These are phyloP conservation scores for Netelia virgata DNA, from an alignment of 2,888 invertebrate genomes.

Conservation along the genomic window DNA sequence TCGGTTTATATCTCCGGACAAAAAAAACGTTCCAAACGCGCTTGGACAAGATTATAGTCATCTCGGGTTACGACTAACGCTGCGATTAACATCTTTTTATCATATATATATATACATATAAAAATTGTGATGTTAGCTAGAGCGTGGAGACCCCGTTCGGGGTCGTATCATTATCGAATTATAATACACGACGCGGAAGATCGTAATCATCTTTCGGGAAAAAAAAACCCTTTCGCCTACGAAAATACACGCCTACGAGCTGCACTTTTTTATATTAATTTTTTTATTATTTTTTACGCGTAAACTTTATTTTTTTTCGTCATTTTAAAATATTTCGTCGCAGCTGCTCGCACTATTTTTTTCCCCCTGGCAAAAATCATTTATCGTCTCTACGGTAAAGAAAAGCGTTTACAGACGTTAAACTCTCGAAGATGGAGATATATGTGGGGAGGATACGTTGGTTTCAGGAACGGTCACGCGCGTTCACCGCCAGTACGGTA, in stretches of 20 bases:
- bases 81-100: conserved; percentile 83
- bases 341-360: background rate
- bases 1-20: conserved; percentile 64
- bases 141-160: conserved; percentile 70
- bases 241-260: conserved; percentile 77
- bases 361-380: conserved; percentile 33
- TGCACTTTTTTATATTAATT: conserved; percentile 63
- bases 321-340: conserved; percentile 13
- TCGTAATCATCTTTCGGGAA: conserved; percentile 78
- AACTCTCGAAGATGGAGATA: conserved; percentile 31
- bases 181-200: conserved; percentile 79
- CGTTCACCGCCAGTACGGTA: conserved; percentile 58
- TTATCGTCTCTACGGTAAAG: conserved; percentile 34
- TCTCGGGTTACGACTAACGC: conserved; percentile 80
- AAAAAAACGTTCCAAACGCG: conserved; percentile 54
- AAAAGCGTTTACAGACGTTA: conserved; percentile 48
- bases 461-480: conserved; percentile 48
- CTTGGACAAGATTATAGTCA: conserved; percentile 79
- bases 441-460: background rate
- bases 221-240: conserved; percentile 76
- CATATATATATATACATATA: conserved; percentile 75
- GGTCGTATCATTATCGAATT: conserved; percentile 84
- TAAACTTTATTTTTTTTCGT: background rate
- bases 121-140: conserved; percentile 6
- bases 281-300: conserved; percentile 44